These are phyloP conservation scores for Castor canadensis DNA, from an alignment of 2,113 vertebrate genomes.

Conservation along the genomic window DNA sequence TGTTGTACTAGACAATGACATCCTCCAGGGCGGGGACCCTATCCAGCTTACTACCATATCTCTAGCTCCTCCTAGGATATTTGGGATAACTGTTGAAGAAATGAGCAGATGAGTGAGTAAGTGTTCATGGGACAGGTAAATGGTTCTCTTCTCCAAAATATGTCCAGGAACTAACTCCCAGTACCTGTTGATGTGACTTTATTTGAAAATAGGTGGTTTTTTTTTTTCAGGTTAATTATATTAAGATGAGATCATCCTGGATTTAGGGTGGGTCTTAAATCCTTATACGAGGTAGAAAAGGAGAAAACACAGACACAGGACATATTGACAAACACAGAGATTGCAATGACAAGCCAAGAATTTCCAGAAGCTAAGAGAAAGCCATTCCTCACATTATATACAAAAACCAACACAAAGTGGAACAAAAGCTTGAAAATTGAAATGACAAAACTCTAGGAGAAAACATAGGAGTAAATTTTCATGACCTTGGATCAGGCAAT, in stretches of 20 bases:
- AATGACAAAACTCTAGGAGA: background rate
- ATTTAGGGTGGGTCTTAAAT: too few species aligned
- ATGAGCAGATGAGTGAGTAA: background rate
- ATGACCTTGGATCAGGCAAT: too few species aligned
- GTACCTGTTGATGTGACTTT: background rate
- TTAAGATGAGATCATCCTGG: background rate
- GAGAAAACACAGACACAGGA: background rate
- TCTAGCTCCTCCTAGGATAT: background rate
- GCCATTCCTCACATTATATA: background rate
- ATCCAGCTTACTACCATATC: background rate
- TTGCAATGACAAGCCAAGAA: background rate
- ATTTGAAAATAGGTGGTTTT: background rate
- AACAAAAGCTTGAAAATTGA: background rate
- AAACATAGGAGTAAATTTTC: background rate
- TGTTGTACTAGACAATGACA: background rate
- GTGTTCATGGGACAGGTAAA: background rate
- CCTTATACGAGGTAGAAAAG: background rate
- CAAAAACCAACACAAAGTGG: background rate
- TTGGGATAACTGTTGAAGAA: background rate
- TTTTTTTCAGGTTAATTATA: background rate
- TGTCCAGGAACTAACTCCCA: background rate
- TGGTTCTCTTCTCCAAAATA: background rate
- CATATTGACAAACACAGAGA: background rate
- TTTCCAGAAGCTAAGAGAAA: background rate
- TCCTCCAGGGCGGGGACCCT: background rate